Conservation (phyloP, 2,797 vertebrate genomes). For the Leptoclinus maculatus region DNA sequence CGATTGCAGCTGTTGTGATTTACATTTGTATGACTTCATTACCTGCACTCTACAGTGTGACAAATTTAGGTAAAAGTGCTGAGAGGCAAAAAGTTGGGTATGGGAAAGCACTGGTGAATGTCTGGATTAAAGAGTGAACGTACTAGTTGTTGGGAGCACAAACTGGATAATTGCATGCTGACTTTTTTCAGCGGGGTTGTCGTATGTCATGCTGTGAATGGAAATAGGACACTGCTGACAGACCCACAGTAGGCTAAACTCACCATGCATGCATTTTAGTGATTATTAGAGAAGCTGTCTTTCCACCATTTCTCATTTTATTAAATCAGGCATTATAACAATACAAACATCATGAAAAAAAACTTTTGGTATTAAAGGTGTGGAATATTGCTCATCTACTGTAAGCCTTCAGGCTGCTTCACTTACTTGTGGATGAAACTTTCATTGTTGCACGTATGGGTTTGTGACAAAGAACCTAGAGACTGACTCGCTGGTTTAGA, state of each 20-base stretch:
- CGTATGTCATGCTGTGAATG: not conserved
- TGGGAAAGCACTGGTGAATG: conserved; percentile 24
- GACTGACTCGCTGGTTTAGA: not conserved
- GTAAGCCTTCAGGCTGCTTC: not conserved
- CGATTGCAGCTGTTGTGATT: conserved; percentile 2
- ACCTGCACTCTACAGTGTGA: conserved; percentile 11
- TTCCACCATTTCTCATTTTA: not conserved
- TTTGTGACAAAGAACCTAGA: not conserved
- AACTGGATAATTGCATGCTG: conserved; percentile 33
- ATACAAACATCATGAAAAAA: not conserved
- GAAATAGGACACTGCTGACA: conserved; percentile 14
- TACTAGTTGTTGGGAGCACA: conserved; percentile 10
- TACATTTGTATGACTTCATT: conserved; percentile 33
- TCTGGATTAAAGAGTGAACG: conserved; percentile 36
- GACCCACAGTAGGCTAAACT: conserved; percentile 11
- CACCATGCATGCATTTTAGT: not conserved
- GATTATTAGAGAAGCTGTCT: conserved; percentile 16
- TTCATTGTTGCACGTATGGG: not conserved
- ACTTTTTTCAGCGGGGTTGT: not conserved
- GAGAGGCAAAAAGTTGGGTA: conserved; percentile 20
- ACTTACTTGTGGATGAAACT: not conserved
- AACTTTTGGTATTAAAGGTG: not conserved
- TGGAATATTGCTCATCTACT: not conserved
- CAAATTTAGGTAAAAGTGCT: conserved; percentile 38
- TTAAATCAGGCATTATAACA: not conserved